phyloP scores from a whole-genome alignment of 2,113 vertebrate genomes.

The Engystomops pustulosus region DNA sequence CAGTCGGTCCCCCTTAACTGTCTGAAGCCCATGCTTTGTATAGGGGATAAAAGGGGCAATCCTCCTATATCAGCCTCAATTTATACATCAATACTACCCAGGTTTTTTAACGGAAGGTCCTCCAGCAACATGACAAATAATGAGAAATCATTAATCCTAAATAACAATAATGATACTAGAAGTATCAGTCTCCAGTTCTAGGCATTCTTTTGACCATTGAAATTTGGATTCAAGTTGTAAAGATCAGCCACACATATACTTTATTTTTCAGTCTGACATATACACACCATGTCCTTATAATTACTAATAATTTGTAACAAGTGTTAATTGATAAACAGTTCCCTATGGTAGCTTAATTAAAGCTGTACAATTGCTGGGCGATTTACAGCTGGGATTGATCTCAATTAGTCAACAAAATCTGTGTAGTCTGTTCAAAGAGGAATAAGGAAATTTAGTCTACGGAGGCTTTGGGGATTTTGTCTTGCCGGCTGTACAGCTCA shows the following conservation, averaged over 20 bases:
- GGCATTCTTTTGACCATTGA: no score
- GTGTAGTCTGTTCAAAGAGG: slow-evolving; percentile 81
- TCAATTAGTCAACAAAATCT: slow-evolving; percentile 89
- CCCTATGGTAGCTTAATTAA: slow-evolving; percentile 86
- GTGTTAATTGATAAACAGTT: slow-evolving; percentile 89
- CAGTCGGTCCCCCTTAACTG: no score
- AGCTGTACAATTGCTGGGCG: slow-evolving; percentile 77
- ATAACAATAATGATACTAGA: no score
- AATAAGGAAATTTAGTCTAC: slow-evolving; percentile 78
- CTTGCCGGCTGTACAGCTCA: slow-evolving; percentile 63
- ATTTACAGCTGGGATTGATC: slow-evolving; percentile 88
- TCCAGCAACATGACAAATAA: no score
- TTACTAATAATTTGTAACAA: slow-evolving; percentile 89
- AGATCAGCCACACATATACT: slow-evolving; percentile 61
- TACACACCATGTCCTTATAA: slow-evolving; percentile 78
- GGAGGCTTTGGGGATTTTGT: slow-evolving; percentile 80
- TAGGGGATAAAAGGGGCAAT: no score
- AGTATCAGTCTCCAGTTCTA: no score
- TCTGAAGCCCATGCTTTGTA: no score
- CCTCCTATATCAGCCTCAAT: no score
- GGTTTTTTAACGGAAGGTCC: no score
- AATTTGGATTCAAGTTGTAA: no score
- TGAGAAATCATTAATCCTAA: no score
- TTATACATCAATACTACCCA: no score
- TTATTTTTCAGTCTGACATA: slow-evolving; percentile 69